Conservation (phyloP, 2,113 vertebrate species). For the Ailuropoda melanoleuca region DNA sequence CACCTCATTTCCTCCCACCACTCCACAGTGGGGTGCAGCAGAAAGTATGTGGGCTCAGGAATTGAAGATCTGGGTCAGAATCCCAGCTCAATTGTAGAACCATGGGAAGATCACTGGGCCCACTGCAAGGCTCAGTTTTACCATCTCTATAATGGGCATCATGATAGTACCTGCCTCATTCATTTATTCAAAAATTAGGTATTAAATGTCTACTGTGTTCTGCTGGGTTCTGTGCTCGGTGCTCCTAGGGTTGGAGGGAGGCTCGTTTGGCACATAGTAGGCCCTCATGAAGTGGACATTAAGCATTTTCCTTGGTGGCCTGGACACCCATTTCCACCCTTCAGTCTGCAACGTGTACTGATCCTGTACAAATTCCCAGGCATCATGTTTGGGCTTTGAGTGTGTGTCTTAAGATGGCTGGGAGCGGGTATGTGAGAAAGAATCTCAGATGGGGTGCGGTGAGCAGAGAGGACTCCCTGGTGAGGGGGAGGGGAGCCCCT, state of each 20-base stretch:
- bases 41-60: background rate
- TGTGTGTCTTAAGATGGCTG: background rate
- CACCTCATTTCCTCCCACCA: background rate
- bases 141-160: background rate
- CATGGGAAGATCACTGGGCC: background rate
- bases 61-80: background rate
- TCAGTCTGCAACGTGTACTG: background rate
- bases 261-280: background rate
- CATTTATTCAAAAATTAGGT: background rate
- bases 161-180: background rate
- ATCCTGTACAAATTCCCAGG: background rate
- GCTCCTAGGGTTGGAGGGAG: background rate
- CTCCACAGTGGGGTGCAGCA: background rate
- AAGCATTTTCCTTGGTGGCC: background rate
- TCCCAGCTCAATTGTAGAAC: background rate
- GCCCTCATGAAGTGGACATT: background rate
- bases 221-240: background rate
- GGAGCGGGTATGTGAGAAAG: rapidly evolving
- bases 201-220: background rate
- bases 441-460: background rate
- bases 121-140: background rate
- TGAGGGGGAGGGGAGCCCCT: background rate
- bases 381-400: background rate
- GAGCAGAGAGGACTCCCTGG: background rate
- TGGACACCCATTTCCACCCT: background rate